These are phyloP conservation scores for Pelagia noctiluca DNA, from an alignment of 30 jellyfish, hydroid and myxozoan species.

Conservation along the genomic window DNA sequence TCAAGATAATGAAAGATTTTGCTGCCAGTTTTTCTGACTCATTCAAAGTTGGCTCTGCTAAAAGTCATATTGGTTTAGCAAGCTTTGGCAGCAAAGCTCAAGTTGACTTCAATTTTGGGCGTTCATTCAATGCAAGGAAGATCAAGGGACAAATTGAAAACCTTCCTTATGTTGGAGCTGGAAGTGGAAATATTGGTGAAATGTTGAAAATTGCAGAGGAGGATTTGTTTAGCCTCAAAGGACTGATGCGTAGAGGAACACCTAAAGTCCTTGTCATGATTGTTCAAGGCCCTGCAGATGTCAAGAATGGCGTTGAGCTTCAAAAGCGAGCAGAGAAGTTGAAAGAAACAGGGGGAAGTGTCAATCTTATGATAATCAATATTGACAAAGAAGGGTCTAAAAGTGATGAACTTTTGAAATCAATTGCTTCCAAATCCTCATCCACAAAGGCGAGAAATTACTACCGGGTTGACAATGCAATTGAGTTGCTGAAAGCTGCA, in stretches of 20 bases:
- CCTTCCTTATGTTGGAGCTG: conserved; percentile 63
- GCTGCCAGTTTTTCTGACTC: conserved; percentile 72
- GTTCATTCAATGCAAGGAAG: conserved; percentile 58
- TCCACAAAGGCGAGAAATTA: conserved; percentile 16
- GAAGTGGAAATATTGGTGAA: conserved; percentile 54
- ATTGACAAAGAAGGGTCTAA: conserved; percentile 74
- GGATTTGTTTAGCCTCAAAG: conserved; percentile 82
- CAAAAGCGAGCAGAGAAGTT: conserved; percentile 73
- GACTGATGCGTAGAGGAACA: conserved; percentile 80
- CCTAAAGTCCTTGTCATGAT: conserved; percentile 81
- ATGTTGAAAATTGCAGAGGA: conserved; percentile 56
- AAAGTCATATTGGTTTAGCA: conserved; percentile 79
- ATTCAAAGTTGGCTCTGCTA: conserved; percentile 76
- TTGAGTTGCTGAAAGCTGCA: conserved; percentile 54
- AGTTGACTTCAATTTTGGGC: conserved; percentile 62
- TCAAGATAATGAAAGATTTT: conserved; percentile 68
- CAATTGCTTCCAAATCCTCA: conserved; percentile 57
- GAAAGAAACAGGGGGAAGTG: conserved; percentile 76
- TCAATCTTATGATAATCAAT: conserved; percentile 68
- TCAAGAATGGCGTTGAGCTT: conserved; percentile 25
- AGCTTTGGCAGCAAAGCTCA: conserved; percentile 73
- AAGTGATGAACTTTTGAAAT: conserved; percentile 44
- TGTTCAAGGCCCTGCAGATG: conserved; percentile 73
- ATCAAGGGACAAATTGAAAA: conserved; percentile 66
- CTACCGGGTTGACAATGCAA: conserved; percentile 53